Evolutionary conservation across 2,888 invertebrate genomes (phyloP).

Genomic region (Calameuta filiformis): DNA sequence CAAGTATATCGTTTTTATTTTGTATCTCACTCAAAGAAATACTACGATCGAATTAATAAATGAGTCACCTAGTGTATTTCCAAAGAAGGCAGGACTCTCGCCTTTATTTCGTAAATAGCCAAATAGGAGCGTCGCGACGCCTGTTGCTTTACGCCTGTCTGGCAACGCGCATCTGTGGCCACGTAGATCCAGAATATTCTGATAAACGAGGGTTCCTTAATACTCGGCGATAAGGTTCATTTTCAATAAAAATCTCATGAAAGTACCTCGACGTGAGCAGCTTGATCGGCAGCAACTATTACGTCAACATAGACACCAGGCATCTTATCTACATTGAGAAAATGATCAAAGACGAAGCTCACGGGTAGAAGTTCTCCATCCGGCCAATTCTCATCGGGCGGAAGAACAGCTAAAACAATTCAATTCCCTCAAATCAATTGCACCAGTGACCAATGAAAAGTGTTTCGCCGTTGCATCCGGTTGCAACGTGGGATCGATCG

Average conservation of each 20-base stretch:
- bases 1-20: conserved; percentile 3
- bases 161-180: conserved; percentile 53
- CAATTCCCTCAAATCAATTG: background rate
- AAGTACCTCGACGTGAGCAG: conserved; percentile 42
- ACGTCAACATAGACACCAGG: conserved; percentile 50
- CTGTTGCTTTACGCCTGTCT: conserved; percentile 38
- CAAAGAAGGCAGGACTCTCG: conserved; percentile 55
- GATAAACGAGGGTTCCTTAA: background rate
- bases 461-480: too few relatives aligned
- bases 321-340: conserved; percentile 41
- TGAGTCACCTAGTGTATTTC: conserved; percentile 47
- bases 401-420: conserved; percentile 45
- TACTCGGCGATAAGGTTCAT: too few relatives aligned
- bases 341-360: conserved; percentile 54
- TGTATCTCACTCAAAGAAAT: background rate
- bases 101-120: conserved; percentile 46
- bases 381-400: conserved; percentile 44
- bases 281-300: conserved; percentile 46
- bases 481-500: too few relatives aligned
- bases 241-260: background rate
- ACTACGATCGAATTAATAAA: background rate
- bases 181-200: conserved; percentile 51
- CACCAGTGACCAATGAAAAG: background rate
- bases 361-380: conserved; percentile 47
- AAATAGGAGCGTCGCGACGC: conserved; percentile 46